Evolutionary conservation across 2,113 vertebrate species (phyloP).

Genomic region (Podarcis cretensis): DNA sequence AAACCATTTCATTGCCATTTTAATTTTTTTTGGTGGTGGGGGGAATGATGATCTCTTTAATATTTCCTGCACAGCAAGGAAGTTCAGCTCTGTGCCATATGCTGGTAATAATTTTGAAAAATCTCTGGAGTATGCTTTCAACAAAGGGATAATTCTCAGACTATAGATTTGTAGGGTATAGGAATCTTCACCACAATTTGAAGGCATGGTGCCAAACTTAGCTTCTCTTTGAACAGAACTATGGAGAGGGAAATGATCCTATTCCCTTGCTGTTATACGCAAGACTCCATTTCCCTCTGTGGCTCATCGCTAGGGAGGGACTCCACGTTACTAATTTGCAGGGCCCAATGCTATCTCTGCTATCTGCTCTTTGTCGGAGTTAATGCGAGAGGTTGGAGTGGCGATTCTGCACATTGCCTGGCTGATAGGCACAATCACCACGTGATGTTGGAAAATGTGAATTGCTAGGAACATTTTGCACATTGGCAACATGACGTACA

Average conservation of each 20-base stretch:
- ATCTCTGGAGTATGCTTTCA: constrained; percentile 51
- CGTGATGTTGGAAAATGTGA: background rate
- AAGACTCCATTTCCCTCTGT: background rate
- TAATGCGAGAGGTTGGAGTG: background rate
- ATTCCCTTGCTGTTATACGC: background rate
- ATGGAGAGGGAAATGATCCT: background rate
- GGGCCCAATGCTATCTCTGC: background rate
- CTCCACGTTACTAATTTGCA: background rate
- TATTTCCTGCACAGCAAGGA: constrained; percentile 19
- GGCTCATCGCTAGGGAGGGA: background rate
- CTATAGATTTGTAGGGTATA: constrained; percentile 57
- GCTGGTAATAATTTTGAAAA: constrained; percentile 44
- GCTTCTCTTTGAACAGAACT: constrained; percentile 9
- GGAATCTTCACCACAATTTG: constrained; percentile 54
- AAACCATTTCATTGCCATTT: constrained; percentile 71
- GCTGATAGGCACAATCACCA: background rate
- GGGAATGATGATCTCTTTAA: constrained; percentile 40
- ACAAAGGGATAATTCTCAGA: constrained; percentile 42
- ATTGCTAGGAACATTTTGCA: background rate
- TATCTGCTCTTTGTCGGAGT: background rate
- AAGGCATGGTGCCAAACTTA: background rate
- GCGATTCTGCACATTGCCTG: background rate
- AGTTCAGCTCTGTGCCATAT: constrained; percentile 45
- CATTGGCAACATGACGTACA: background rate
- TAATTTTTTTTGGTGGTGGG: constrained; percentile 57